Evolutionary conservation across 2,797 vertebrate genomes (phyloP).

Genomic region (Mormyrus proboscirostris): DNA sequence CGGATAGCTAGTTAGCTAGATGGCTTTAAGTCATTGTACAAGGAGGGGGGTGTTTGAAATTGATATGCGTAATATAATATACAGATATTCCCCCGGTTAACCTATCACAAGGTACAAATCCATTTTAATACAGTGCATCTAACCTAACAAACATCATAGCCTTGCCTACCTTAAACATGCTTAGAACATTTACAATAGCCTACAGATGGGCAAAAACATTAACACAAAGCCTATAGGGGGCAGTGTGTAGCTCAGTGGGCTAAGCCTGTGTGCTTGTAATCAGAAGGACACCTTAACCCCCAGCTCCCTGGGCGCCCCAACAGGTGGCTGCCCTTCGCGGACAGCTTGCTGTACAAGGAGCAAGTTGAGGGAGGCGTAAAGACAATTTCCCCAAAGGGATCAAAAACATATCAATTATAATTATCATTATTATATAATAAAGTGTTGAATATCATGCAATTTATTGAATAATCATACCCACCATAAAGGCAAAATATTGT

Average conservation of each 20-base stretch:
- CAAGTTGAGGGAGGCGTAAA: neutral
- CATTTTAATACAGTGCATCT: neutral
- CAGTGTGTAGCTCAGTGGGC: neutral
- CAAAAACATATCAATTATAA: neutral
- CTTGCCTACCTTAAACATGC: neutral
- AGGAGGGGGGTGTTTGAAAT: neutral
- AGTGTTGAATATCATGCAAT: neutral
- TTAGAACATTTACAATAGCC: neutral
- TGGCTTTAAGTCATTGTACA: neutral
- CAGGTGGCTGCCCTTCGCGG: too few species aligned
- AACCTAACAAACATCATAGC: neutral
- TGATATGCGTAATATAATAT: neutral
- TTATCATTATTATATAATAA: neutral
- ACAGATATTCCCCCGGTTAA: neutral
- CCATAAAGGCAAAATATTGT: neutral
- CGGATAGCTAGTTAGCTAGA: neutral
- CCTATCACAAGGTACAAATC: neutral
- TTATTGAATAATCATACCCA: neutral
- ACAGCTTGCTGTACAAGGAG: neutral
- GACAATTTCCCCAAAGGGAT: neutral
- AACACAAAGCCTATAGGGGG: neutral
- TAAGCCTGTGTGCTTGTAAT: too few species aligned
- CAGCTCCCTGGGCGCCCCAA: too few species aligned
- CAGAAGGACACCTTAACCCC: too few species aligned
- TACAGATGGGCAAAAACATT: neutral